A percentile compares a stretch with the other conserved stretches of the same genome.
phyloP scores from a whole-genome alignment of 2,113 vertebrate species.

The Leiothrix lutea region DNA sequence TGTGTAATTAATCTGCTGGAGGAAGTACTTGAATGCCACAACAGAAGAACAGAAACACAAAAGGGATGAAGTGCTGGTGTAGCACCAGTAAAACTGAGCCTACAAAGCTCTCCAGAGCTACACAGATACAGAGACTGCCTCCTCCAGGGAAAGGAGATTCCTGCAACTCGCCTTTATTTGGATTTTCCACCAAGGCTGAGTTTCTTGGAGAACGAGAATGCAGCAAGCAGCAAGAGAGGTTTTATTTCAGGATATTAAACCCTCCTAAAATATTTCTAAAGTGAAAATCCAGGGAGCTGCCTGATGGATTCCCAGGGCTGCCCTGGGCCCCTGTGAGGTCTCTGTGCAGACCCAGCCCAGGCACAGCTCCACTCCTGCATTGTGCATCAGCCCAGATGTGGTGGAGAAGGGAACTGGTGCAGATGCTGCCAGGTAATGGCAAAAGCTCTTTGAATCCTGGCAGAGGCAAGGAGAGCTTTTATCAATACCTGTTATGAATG shows the following conservation, averaged over 20 bases:
- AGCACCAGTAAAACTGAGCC: neutral
- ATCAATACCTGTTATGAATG: conserved; percentile 14
- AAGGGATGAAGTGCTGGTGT: neutral
- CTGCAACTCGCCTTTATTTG: neutral
- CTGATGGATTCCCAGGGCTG: neutral
- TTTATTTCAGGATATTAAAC: conserved; percentile 13
- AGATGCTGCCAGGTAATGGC: conserved; percentile 31
- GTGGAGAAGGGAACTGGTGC: neutral
- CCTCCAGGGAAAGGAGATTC: neutral
- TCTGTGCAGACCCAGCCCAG: neutral
- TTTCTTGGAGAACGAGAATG: neutral
- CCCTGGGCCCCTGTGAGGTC: neutral
- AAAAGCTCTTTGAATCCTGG: neutral
- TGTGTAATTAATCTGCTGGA: neutral
- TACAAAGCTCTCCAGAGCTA: neutral
- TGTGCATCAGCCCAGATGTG: conserved; percentile 31
- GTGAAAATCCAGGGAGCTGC: neutral
- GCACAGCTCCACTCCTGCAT: neutral
- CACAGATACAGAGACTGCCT: neutral
- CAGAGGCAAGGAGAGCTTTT: conserved; percentile 4
- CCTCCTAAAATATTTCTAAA: neutral
- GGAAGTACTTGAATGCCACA: neutral
- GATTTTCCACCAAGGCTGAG: neutral
- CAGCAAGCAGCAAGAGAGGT: neutral
- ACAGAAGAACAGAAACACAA: neutral